Percentiles rank a stretch among this genome's conserved stretches.
These are phyloP conservation scores for Cygnus buccinator DNA, from an alignment of 2,113 vertebrate species.

Conservation along the genomic window DNA sequence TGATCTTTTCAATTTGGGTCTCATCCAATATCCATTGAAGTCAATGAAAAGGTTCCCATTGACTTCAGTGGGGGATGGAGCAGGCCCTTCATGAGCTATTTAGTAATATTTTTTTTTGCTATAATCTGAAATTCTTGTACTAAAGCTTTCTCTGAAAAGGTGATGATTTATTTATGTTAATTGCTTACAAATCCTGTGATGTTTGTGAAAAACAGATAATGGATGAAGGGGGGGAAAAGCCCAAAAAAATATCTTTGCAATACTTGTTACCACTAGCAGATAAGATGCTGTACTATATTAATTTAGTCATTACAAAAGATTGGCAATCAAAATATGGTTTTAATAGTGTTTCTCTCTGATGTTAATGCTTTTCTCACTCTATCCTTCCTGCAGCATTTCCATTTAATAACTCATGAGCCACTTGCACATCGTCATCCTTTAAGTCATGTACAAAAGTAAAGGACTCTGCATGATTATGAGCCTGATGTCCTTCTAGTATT, in stretches of 20 bases:
- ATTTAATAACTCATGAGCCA: constrained; percentile 32
- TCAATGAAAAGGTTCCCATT: constrained; percentile 57
- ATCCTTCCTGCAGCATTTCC: constrained; percentile 7
- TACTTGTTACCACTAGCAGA: neutral
- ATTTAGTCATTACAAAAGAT: constrained; percentile 15
- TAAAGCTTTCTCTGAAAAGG: constrained; percentile 53
- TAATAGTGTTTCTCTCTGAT: neutral
- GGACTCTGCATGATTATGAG: neutral
- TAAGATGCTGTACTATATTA: constrained; percentile 12
- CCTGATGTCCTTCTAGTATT: neutral
- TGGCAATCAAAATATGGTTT: constrained; percentile 35
- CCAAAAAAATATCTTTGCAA: neutral
- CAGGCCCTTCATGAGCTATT: constrained; percentile 3
- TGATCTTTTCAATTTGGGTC: constrained; percentile 51
- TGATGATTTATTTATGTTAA: constrained; percentile 66
- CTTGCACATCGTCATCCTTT: constrained; percentile 4
- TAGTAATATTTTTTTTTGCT: constrained; percentile 51
- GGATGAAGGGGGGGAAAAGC: neutral
- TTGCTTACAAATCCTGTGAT: constrained; percentile 48
- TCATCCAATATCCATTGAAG: constrained; percentile 58
- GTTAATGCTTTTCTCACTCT: constrained; percentile 10
- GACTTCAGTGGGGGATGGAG: constrained; percentile 37
- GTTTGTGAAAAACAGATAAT: constrained; percentile 47
- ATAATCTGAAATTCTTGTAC: constrained; percentile 41
- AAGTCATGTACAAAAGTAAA: constrained; percentile 1